Evolutionary conservation across 2,797 vertebrate species (phyloP).

Genomic region (Oceanodroma leucorhoa): DNA sequence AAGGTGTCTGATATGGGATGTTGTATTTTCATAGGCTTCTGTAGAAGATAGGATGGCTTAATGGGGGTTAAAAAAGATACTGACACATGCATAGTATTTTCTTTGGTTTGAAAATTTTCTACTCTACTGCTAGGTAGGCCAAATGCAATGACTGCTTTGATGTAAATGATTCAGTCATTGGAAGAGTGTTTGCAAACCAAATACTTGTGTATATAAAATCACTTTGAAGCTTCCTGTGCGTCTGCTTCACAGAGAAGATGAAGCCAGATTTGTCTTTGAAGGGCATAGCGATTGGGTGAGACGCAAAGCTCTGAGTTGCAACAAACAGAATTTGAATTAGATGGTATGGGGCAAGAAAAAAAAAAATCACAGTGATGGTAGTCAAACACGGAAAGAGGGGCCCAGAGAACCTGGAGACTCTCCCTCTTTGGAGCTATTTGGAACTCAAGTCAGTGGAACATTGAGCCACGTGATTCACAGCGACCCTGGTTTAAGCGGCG

Average conservation of each 20-base stretch:
- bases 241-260: not conserved
- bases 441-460: not conserved
- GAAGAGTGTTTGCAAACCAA: conserved; percentile 41
- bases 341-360: not conserved
- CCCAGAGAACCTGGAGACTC: not conserved
- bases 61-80: not conserved
- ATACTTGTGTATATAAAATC: not conserved
- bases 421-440: not conserved
- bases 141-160: not conserved
- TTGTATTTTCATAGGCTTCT: not conserved
- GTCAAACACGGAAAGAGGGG: not conserved
- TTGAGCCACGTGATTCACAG: not conserved
- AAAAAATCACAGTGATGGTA: not conserved
- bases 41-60: not conserved
- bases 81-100: not conserved
- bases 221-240: conserved; percentile 20
- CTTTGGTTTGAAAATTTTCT: not conserved
- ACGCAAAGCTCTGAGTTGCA: not conserved
- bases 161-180: conserved; percentile 22
- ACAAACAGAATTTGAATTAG: conserved; percentile 35
- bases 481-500: not conserved
- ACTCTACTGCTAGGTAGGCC: not conserved
- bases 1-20: not conserved
- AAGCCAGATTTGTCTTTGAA: conserved; percentile 15
- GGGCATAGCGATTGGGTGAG: not conserved